Conservation (phyloP, 2,888 invertebrate genomes). For the Tanytarsus gracilentus region DNA sequence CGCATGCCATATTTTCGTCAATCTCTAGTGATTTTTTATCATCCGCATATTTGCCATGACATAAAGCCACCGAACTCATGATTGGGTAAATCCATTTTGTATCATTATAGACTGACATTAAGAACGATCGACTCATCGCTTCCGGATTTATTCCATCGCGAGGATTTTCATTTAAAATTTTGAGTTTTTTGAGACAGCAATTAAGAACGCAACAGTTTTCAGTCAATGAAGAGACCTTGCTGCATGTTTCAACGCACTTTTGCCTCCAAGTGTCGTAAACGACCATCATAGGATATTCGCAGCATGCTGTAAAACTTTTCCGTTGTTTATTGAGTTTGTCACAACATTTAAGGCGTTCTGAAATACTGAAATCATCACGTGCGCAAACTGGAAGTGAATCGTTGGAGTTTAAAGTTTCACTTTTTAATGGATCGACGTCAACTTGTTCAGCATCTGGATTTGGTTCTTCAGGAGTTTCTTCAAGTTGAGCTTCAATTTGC, state of each 20-base stretch:
- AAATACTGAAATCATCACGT: too few relatives aligned
- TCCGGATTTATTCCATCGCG: neutral
- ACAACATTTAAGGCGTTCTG: too few relatives aligned
- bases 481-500: neutral
- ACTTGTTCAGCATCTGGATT: too few relatives aligned
- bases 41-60: neutral
- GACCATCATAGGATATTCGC: slow-evolving; percentile 4
- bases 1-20: neutral
- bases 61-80: neutral
- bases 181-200: neutral
- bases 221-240: neutral
- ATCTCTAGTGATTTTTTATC: neutral
- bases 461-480: too few relatives aligned
- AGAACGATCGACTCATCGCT: neutral
- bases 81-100: neutral
- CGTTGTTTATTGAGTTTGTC: neutral
- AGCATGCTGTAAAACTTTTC: slow-evolving; percentile 3
- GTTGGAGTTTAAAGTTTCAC: too few relatives aligned
- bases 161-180: neutral
- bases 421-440: too few relatives aligned
- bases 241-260: neutral
- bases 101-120: neutral
- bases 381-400: too few relatives aligned
- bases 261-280: neutral
- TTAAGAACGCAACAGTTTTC: neutral